Conservation (phyloP, 2,113 vertebrate genomes). For the Grus americana region DNA sequence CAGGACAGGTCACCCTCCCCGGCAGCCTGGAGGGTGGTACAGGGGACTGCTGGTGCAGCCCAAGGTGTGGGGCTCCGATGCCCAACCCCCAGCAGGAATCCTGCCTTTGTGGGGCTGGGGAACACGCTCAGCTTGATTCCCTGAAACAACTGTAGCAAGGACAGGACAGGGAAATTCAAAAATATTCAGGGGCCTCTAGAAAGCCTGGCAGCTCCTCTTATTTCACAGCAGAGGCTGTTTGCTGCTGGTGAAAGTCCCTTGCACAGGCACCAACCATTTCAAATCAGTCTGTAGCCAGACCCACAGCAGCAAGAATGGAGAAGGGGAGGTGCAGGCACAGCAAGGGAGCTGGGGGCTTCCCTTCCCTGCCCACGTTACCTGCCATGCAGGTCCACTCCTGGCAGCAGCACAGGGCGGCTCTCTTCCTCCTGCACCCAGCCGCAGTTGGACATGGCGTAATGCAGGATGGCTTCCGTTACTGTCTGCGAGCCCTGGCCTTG, state of each 20-base stretch:
- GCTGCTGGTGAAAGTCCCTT: background rate
- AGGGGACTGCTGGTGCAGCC: background rate
- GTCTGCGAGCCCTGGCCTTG: slow-evolving; percentile 84
- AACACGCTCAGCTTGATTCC: background rate
- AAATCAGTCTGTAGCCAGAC: background rate
- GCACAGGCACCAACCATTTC: background rate
- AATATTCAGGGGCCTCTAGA: background rate
- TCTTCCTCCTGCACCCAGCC: slow-evolving; percentile 86
- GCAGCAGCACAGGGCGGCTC: background rate
- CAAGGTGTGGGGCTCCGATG: background rate
- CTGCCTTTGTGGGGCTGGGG: background rate
- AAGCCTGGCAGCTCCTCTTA: background rate
- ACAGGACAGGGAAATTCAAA: background rate
- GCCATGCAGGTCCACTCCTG: background rate
- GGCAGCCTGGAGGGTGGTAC: background rate
- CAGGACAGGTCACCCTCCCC: background rate
- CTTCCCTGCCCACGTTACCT: slow-evolving; percentile 4
- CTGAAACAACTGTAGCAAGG: background rate
- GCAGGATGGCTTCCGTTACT: slow-evolving; percentile 89
- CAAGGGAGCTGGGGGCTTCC: background rate
- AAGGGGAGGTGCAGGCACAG: background rate
- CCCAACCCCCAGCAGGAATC: background rate
- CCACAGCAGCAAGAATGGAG: background rate
- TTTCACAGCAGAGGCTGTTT: background rate
- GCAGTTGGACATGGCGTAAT: slow-evolving; percentile 86